phyloP scores from a whole-genome alignment of 1,140 invertebrate species.

The Scaptodrosophila lebanonensis region DNA sequence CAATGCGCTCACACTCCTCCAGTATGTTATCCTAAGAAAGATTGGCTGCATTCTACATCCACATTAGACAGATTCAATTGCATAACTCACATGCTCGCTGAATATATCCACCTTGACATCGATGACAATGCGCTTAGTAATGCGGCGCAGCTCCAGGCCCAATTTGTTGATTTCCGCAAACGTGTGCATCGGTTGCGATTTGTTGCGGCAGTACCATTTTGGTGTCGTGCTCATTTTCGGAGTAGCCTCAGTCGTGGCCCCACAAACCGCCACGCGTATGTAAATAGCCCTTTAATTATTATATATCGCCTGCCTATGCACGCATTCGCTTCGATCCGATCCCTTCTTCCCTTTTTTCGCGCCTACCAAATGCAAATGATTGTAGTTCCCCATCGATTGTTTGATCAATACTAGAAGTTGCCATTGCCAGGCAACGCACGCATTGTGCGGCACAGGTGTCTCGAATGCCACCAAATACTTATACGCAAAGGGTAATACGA shows the following conservation, averaged over 20 bases:
- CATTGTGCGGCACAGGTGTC: conserved; percentile 27
- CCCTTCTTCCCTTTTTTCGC: conserved; percentile 31
- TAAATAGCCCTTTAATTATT: conserved; percentile 72
- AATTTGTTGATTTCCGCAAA: conserved; percentile 70
- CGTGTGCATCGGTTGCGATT: conserved; percentile 75
- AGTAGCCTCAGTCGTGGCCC: conserved; percentile 28
- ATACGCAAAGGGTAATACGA: not conserved
- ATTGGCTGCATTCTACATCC: not conserved
- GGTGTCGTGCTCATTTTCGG: conserved; percentile 71
- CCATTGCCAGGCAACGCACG: conserved; percentile 63
- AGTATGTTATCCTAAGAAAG: conserved; percentile 55
- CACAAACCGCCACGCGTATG: conserved; percentile 47
- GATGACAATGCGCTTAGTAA: conserved; percentile 68
- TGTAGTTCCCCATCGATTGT: conserved; percentile 29
- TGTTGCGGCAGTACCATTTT: conserved; percentile 76
- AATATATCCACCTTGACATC: conserved; percentile 71
- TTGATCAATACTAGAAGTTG: conserved; percentile 50
- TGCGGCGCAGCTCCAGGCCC: conserved; percentile 62
- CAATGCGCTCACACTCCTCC: conserved; percentile 69
- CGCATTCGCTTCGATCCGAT: conserved; percentile 42
- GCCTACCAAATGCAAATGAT: conserved; percentile 60
- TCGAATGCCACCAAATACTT: not conserved
- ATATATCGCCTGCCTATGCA: conserved; percentile 70
- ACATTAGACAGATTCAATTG: rapidly evolving
- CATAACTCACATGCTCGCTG: conserved; percentile 68